Evolutionary conservation across 2,797 vertebrate genomes (phyloP).

Genomic region (Pteronotus mesoamericanus): DNA sequence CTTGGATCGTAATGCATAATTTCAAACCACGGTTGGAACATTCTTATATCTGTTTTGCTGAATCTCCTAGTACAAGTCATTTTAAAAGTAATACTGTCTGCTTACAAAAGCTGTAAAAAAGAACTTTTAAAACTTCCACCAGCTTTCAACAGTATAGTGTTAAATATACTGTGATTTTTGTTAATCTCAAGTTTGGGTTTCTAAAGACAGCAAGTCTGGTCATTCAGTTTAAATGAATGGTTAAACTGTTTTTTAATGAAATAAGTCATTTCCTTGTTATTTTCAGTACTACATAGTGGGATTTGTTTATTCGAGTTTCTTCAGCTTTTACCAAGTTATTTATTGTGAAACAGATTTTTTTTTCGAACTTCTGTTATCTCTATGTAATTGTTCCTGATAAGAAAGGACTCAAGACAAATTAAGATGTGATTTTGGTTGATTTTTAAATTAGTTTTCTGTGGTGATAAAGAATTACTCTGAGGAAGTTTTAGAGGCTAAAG

Average conservation of each 20-base stretch:
- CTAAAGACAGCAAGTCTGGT: constrained; percentile 92
- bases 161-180: constrained; percentile 88
- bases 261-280: constrained; percentile 85
- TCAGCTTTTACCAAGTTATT: constrained; percentile 69
- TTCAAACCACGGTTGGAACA: constrained; percentile 80
- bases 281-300: constrained; percentile 79
- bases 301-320: constrained; percentile 78
- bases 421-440: constrained; percentile 76
- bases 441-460: constrained; percentile 75
- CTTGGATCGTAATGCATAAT: constrained; percentile 95
- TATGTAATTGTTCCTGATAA: constrained; percentile 77
- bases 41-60: constrained; percentile 88
- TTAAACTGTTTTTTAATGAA: constrained; percentile 89
- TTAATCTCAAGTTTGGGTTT: constrained; percentile 88
- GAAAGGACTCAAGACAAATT: constrained; percentile 78
- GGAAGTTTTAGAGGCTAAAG: constrained; percentile 78
- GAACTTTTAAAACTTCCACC: constrained; percentile 85
- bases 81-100: constrained; percentile 85
- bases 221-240: constrained; percentile 94
- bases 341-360: constrained; percentile 71
- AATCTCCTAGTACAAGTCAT: constrained; percentile 93
- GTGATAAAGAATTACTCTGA: constrained; percentile 76
- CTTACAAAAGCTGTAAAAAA: constrained; percentile 84
- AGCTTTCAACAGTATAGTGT: constrained; percentile 88
- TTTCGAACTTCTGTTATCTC: constrained; percentile 76